phyloP scores from a whole-genome alignment of 2,888 invertebrate genomes.

The Ophion slaviceki region DNA sequence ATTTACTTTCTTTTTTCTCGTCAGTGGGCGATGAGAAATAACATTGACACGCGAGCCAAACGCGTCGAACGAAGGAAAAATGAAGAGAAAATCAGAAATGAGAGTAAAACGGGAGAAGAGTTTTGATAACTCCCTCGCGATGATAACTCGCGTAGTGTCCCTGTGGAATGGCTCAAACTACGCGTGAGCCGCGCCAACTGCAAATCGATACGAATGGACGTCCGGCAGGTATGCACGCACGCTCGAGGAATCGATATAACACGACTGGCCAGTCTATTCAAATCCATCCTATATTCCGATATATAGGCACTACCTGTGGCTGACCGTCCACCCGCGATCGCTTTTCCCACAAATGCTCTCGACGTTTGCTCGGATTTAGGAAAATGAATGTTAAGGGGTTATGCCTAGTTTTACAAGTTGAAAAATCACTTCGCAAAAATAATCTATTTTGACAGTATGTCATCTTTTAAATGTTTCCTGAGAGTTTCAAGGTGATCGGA shows the following conservation, averaged over 20 bases:
- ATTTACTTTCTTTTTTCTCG: neutral
- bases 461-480: no score
- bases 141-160: slow-evolving; percentile 13
- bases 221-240: slow-evolving; percentile 72
- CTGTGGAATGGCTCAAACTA: slow-evolving; percentile 34
- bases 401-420: no score
- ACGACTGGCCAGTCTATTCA: slow-evolving; percentile 46
- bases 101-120: neutral
- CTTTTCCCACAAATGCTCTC: neutral
- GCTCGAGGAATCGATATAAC: slow-evolving; percentile 71
- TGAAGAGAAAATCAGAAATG: neutral
- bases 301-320: neutral
- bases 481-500: no score
- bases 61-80: neutral
- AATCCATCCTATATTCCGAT: slow-evolving; percentile 14
- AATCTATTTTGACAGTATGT: no score
- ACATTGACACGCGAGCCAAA: neutral
- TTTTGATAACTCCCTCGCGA: slow-evolving; percentile 38
- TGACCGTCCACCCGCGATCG: neutral
- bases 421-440: no score
- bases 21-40: neutral
- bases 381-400: neutral
- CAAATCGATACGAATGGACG: slow-evolving; percentile 76
- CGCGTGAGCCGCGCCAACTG: slow-evolving; percentile 47
- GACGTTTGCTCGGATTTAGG: neutral